phyloP scores from a whole-genome alignment of 2,113 vertebrate species.

The Misgurnus mizolepis region DNA sequence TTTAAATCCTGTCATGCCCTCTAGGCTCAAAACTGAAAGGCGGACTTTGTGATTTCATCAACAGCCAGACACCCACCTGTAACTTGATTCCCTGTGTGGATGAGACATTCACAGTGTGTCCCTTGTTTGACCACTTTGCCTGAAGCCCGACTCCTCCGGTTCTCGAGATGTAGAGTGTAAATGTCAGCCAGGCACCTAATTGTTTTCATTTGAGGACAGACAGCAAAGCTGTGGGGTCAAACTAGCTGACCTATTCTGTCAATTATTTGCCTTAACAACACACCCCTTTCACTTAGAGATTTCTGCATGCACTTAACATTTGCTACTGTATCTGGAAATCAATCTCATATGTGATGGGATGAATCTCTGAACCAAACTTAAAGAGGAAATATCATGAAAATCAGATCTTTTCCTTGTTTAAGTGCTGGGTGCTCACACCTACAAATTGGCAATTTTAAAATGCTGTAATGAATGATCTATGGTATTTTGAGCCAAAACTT shows the following conservation, averaged over 20 bases:
- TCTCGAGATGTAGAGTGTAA: not conserved
- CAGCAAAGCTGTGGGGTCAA: not conserved
- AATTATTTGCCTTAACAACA: not conserved
- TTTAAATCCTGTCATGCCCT: not conserved
- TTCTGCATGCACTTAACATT: too few relatives aligned
- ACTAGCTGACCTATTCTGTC: not conserved
- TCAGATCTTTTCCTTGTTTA: too few relatives aligned
- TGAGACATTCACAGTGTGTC: slow-evolving; percentile 5
- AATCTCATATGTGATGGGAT: too few relatives aligned
- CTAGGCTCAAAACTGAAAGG: not conserved
- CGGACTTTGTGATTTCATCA: slow-evolving; percentile 48
- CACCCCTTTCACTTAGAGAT: not conserved
- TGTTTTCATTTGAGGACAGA: slow-evolving; percentile 5
- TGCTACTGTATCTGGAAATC: too few relatives aligned
- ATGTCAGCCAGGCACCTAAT: not conserved
- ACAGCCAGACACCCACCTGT: slow-evolving; percentile 4
- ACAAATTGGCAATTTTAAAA: too few relatives aligned
- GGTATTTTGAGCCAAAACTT: too few relatives aligned
- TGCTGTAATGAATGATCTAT: too few relatives aligned
- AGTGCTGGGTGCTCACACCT: too few relatives aligned
- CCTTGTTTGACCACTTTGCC: slow-evolving; percentile 30
- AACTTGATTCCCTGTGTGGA: not conserved
- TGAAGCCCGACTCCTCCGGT: slow-evolving; percentile 8
- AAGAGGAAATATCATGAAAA: too few relatives aligned
- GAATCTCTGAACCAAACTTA: too few relatives aligned